These are phyloP conservation scores for Pagrus major DNA, from an alignment of 2,113 vertebrate genomes.

Conservation along the genomic window DNA sequence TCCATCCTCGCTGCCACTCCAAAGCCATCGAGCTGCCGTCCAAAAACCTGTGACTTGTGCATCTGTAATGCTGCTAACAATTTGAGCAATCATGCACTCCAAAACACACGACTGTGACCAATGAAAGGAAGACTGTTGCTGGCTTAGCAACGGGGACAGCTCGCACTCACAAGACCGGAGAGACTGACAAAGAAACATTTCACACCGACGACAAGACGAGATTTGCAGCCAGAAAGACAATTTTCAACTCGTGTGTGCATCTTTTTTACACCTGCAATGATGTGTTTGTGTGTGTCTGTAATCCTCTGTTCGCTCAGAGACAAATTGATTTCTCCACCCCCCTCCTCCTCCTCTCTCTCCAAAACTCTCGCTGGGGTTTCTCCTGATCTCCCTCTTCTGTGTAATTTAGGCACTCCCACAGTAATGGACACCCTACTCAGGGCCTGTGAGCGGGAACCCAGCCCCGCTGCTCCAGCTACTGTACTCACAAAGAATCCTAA, in stretches of 20 bases:
- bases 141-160: constrained; percentile 42
- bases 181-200: constrained; percentile 36
- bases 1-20: background rate
- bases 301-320: constrained; percentile 17
- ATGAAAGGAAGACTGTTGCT: constrained; percentile 37
- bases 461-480: constrained; percentile 36
- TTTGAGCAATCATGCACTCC: background rate
- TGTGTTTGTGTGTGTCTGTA: constrained; percentile 21
- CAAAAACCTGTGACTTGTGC: constrained; percentile 15
- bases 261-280: background rate
- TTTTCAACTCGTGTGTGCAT: constrained; percentile 13
- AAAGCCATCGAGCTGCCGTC: background rate
- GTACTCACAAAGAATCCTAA: constrained; percentile 48
- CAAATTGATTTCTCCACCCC: constrained; percentile 50
- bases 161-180: constrained; percentile 41
- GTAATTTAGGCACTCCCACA: constrained; percentile 67
- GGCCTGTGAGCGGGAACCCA: constrained; percentile 47
- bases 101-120: constrained; percentile 36
- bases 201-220: background rate
- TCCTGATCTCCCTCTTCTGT: constrained; percentile 60
- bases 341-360: constrained; percentile 14
- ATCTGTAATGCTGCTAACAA: constrained; percentile 10
- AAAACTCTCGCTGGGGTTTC: constrained; percentile 54
- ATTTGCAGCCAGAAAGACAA: constrained; percentile 18
- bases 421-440: constrained; percentile 72